Evolutionary conservation across 2,888 invertebrate genomes (phyloP), one percentile per base, ranked within the genome.

Genomic region (Margaritifera margaritifera): DNA sequence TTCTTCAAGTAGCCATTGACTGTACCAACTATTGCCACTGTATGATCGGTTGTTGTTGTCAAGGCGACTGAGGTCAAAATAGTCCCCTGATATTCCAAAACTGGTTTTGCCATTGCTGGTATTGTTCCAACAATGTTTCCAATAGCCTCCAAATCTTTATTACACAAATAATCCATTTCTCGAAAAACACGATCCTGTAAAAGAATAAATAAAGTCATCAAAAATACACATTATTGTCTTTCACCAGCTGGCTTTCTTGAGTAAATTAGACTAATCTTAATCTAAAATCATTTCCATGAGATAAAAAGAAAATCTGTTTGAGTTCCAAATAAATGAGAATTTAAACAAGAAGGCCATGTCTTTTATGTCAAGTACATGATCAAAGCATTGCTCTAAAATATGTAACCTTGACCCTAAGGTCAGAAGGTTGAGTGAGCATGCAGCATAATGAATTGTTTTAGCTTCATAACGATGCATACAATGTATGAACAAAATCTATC

Each of bases 21-120:
- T 20, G 98, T 98, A 59, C 99, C 99, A 75, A 98, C 94, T 90
- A 99, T 98, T 66, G 97, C 98, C 61, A 99, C 98, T 20, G 98
- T 98, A 91, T 96, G 97, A 86, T 97, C 96, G 76, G 97, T 96
- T 53, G 97, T 97, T 66, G 97, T 96, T 25, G 97, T 97, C 70
- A 97, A 96, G n/a, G 97, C 96, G 56, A 99, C 95, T 25, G 98
- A 94, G 27, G 98, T 95, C 80, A 98, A 92, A 84, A 94, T 93
- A 80, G 94, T 86, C 52, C 88, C 94, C 19, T 66, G 92, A 89
- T 96, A 96, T 79, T 94, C 93, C 61, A 96, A 93, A 69, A 97
- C 96, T 20, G 98, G 96, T 67, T 95, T 93, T 0, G 95, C 94
- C 68, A 94, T 93, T 74, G 97, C 95, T 18, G 98, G 95, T 82